Evolutionary conservation across 2,113 vertebrate genomes (phyloP).

Genomic region (Mormoops blainvillei): DNA sequence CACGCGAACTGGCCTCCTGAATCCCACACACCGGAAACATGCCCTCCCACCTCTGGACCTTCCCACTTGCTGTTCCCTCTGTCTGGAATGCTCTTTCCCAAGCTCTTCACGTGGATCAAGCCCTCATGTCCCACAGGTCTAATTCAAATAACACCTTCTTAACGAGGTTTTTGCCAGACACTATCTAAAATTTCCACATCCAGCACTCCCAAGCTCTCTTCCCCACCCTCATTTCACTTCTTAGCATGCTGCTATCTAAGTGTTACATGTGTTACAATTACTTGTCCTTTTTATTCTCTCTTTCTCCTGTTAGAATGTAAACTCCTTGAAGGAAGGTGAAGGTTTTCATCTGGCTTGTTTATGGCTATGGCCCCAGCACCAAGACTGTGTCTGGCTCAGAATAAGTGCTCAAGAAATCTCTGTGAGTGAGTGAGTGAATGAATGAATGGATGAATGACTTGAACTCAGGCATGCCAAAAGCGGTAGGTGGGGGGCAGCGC

Average conservation of each 20-base stretch:
- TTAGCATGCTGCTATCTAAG: neutral
- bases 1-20: neutral
- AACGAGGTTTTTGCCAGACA: neutral
- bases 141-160: neutral
- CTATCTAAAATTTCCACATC: accelerated
- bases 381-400: neutral
- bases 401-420: neutral
- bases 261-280: neutral
- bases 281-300: neutral
- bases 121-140: neutral
- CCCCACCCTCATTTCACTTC: neutral
- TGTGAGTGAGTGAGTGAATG: neutral
- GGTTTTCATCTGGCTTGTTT: neutral
- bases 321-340: neutral
- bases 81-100: neutral
- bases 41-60: neutral
- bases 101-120: neutral
- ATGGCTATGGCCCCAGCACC: neutral
- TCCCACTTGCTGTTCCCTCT: neutral
- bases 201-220: neutral
- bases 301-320: neutral
- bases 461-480: neutral
- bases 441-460: neutral
- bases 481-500: neutral
- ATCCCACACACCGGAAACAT: no score